Evolutionary conservation across 2,888 invertebrate genomes (phyloP).

Genomic region (Tolmerus cingulatus): DNA sequence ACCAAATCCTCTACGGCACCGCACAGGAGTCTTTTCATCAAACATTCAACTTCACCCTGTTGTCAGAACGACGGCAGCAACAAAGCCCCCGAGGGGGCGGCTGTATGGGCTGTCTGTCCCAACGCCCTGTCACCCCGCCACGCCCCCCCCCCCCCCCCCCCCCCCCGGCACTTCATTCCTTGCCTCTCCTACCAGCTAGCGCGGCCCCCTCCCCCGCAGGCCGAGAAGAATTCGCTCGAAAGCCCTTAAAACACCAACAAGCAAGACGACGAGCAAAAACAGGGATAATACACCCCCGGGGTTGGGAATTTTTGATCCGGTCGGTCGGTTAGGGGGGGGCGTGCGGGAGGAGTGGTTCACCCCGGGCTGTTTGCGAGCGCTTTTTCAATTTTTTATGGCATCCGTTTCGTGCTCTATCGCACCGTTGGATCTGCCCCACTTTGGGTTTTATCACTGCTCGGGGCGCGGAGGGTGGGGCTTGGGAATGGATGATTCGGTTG

Average conservation of each 20-base stretch:
- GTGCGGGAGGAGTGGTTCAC: background rate
- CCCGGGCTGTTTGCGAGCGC: conserved; percentile 18
- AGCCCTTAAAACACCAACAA: conserved; percentile 35
- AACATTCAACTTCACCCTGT: conserved; percentile 36
- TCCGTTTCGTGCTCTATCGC: conserved; percentile 39
- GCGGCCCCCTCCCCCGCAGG: background rate
- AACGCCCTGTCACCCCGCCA: background rate
- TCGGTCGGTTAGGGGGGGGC: background rate
- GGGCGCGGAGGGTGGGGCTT: background rate
- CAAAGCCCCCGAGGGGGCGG: conserved; percentile 1
- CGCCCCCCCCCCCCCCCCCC: background rate
- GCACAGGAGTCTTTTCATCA: conserved; percentile 34
- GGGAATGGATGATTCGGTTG: conserved; percentile 32
- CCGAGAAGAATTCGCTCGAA: background rate
- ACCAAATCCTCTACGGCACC: conserved; percentile 33
- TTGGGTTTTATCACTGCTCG: conserved; percentile 33
- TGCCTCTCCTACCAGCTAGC: too few relatives aligned
- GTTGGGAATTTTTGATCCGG: conserved; percentile 34
- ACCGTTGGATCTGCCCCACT: conserved; percentile 36
- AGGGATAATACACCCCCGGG: conserved; percentile 25
- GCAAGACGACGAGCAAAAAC: conserved; percentile 38
- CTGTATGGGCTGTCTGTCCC: background rate
- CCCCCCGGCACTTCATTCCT: too few relatives aligned
- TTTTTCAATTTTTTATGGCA: conserved; percentile 41
- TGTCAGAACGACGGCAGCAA: conserved; percentile 27